A percentile compares a stretch with the other conserved stretches of the same genome.
Conservation (phyloP, 2,113 vertebrate genomes). For the Bolborhynchus lineola region DNA sequence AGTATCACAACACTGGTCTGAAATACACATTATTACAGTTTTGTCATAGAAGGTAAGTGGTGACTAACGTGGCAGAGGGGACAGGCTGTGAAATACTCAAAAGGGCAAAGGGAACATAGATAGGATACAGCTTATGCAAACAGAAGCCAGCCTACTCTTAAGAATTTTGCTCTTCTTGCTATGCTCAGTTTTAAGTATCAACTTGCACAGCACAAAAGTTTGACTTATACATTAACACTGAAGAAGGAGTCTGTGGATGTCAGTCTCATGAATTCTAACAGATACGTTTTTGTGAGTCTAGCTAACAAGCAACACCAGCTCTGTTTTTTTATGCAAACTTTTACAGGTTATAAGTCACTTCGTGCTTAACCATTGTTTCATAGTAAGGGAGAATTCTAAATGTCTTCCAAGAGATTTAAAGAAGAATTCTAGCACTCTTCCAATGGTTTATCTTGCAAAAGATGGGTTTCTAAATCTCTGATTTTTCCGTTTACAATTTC, state of each 20-base stretch:
- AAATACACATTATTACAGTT: neutral
- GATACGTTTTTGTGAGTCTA: neutral
- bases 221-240: accelerated
- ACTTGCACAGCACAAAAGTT: neutral
- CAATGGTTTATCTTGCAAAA: neutral
- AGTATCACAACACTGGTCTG: neutral
- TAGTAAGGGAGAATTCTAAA: neutral
- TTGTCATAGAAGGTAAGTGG: neutral
- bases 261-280: neutral
- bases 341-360: neutral
- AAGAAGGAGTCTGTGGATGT: neutral
- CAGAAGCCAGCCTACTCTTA: accelerated
- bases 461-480: neutral
- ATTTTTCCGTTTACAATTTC: neutral
- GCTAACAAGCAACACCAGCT: neutral
- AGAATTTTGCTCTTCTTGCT: neutral
- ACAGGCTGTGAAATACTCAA: neutral
- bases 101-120: neutral
- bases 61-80: neutral
- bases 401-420: neutral
- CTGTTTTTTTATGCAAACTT: neutral
- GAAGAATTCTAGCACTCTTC: neutral
- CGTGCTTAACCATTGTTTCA: neutral
- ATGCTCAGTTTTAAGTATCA: neutral
- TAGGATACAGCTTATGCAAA: neutral